These are phyloP conservation scores for Cydia splendana DNA, from an alignment of 1,140 invertebrate species.

Conservation along the genomic window DNA sequence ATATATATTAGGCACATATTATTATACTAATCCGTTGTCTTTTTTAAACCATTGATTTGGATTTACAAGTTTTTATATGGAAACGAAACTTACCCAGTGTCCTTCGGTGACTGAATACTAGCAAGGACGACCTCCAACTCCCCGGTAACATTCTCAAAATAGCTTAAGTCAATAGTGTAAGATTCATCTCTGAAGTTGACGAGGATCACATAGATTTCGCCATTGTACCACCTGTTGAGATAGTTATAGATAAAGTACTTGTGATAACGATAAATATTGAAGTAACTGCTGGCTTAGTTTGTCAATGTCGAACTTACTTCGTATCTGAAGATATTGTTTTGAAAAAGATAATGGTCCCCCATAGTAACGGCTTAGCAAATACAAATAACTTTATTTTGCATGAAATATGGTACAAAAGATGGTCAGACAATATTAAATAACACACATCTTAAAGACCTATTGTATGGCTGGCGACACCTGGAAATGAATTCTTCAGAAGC, in stretches of 20 bases:
- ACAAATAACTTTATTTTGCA: too few species aligned
- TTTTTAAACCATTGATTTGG: too few species aligned
- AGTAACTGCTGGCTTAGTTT: constrained; percentile 2
- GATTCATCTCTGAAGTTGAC: constrained; percentile 57
- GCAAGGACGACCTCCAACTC: constrained; percentile 72
- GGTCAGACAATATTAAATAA: too few species aligned
- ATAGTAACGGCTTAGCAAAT: neutral
- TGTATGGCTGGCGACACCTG: neutral
- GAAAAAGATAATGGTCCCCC: neutral
- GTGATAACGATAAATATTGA: constrained; percentile 13
- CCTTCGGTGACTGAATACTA: constrained; percentile 67
- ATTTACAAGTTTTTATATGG: neutral
- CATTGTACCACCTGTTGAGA: constrained; percentile 57
- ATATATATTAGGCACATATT: too few species aligned
- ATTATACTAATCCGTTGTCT: too few species aligned
- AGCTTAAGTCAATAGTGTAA: constrained; percentile 59
- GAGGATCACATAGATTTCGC: constrained; percentile 55
- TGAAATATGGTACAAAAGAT: too few species aligned
- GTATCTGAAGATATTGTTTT: neutral
- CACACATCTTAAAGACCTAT: neutral
- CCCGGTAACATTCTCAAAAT: constrained; percentile 67
- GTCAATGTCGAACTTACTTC: neutral
- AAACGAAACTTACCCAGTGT: constrained; percentile 64
- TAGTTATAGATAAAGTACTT: neutral
- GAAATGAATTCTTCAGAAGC: neutral